Base-by-base conservation (phyloP, 1,140 invertebrate species). In the Cotesia glomerata region DNA sequence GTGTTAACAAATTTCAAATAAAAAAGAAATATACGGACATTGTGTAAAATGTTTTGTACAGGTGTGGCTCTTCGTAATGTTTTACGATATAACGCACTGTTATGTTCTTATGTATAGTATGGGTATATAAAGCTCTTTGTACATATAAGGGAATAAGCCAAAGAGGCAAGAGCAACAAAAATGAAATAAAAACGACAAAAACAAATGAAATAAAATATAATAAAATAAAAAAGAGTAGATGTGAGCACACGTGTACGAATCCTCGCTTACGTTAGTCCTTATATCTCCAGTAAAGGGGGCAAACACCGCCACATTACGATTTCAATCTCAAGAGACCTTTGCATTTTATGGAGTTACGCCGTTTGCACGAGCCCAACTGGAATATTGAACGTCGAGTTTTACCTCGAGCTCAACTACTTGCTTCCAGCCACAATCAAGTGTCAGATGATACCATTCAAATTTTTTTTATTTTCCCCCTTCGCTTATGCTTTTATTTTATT, bases 301-400 rank as follows among this genome's bases (percentile, higher is more conserved):
- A 66, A 72, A 61, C 63, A 59, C 16, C 71, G 36, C 62, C 54
- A 74, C 73, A 69, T 79, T 76, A 76, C 73, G 76, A 77, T 79
- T 79, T 79, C 77, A 79, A 79, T 79, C 77, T 77, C 77, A 18
- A 45, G 73, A 59, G 32, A 76, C 67, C 73, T 77, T 75, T 72
- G 70, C 64, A 77, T 78, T 79, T 77, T 79, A 79, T 72, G 66
- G 74, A 51, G 68, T 78, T 76, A 75, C 72, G 68, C 16, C 18
- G 71, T 72, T 76, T 71, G 18, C 65, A 39, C 39, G 61, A 67
- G 36, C 4, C 34, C 34, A 16, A 14, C 13, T 16, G 34, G 61
- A 69, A 68, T 63, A 71, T 69, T 39, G 54, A 71, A 51, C 65
- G 58, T 68, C 49, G 49, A 26, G 16, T 16, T 35, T 49, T 67